Percentiles rank a stretch among this genome's conserved stretches.
These are phyloP conservation scores for Apostichopus leukothele DNA, from an alignment of 53 echinoderm and acorn worm species.

Conservation along the genomic window DNA sequence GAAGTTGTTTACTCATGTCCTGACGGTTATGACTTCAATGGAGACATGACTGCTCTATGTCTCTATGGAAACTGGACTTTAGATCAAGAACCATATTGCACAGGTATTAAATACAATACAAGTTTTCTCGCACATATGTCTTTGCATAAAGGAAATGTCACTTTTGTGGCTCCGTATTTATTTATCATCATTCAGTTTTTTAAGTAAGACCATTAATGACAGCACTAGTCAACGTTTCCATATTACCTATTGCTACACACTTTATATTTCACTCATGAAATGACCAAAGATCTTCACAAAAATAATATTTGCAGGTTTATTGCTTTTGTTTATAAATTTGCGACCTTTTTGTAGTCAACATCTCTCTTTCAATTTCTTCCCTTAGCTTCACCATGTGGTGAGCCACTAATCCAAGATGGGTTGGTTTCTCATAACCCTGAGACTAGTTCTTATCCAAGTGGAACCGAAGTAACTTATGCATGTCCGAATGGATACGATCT, in stretches of 20 bases:
- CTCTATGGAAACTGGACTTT: constrained; percentile 6
- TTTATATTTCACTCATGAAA: too few species aligned
- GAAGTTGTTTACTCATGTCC: too few species aligned
- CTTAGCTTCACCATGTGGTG: neutral
- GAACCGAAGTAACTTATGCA: neutral
- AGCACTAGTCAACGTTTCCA: too few species aligned
- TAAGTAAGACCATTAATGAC: too few species aligned
- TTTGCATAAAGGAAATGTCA: too few species aligned
- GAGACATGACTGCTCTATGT: neutral
- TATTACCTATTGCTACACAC: too few species aligned
- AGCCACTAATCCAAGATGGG: neutral
- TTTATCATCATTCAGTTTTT: too few species aligned
- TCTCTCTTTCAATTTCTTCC: neutral
- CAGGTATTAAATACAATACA: neutral
- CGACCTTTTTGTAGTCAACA: neutral
- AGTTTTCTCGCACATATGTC: too few species aligned
- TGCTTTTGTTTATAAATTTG: too few species aligned
- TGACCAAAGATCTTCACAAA: too few species aligned
- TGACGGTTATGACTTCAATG: neutral
- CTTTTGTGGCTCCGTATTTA: too few species aligned
- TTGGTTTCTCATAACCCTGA: neutral
- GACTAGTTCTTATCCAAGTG: neutral
- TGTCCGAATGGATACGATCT: neutral
- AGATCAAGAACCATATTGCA: neutral
- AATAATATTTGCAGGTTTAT: too few species aligned